Percentiles rank a stretch among this genome's conserved stretches.
Evolutionary conservation across 2,113 vertebrate genomes (phyloP).

Genomic region (Vidua chalybeata): DNA sequence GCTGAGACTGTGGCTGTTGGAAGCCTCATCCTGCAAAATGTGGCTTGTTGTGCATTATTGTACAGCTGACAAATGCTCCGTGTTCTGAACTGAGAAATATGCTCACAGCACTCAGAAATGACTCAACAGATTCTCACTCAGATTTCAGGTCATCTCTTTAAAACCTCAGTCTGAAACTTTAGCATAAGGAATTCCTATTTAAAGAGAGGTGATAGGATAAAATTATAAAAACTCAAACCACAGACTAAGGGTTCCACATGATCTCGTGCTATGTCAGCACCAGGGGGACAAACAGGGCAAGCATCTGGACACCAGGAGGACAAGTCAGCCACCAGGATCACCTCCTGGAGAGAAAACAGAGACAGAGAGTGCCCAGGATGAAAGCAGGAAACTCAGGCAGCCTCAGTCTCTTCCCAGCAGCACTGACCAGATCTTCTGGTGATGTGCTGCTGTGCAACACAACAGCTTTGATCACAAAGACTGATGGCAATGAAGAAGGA

Average conservation of each 20-base stretch:
- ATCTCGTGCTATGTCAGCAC: neutral
- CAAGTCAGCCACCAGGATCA: neutral
- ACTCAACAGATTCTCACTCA: conserved; percentile 29
- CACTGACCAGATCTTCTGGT: neutral
- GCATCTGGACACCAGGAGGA: neutral
- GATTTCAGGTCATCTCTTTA: neutral
- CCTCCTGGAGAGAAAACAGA: neutral
- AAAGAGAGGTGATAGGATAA: neutral
- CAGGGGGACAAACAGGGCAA: neutral
- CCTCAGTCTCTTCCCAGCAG: neutral
- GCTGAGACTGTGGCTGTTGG: neutral
- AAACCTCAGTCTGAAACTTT: neutral
- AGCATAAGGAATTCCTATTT: neutral
- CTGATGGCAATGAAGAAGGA: neutral
- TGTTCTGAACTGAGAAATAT: neutral
- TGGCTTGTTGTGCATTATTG: neutral
- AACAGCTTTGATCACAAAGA: neutral
- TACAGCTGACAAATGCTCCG: neutral
- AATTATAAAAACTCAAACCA: neutral
- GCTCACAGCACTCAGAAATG: neutral
- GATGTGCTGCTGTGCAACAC: neutral
- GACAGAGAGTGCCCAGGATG: neutral
- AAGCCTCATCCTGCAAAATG: neutral
- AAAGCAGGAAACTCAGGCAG: neutral
- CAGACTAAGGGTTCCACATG: neutral